phyloP scores from a whole-genome alignment of 2,888 invertebrate species.

The Pinctada fucata region DNA sequence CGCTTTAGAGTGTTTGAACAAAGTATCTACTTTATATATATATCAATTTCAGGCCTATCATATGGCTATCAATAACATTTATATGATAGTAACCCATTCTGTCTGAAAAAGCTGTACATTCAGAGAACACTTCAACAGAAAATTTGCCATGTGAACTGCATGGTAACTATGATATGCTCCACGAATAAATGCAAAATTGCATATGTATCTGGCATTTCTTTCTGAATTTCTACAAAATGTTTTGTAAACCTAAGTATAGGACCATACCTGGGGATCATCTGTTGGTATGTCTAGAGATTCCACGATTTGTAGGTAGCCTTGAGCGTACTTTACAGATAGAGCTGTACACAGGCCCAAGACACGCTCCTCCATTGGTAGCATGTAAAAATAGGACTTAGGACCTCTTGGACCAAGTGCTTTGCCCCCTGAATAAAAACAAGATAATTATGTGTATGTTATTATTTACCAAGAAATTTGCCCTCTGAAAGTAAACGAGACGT shows the following conservation, averaged over 20 bases:
- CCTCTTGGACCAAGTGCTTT: conserved; percentile 93
- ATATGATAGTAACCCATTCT: too few relatives aligned
- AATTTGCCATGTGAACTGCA: too few relatives aligned
- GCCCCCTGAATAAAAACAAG: conserved; percentile 81
- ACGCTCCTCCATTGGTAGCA: conserved; percentile 89
- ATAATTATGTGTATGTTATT: not conserved
- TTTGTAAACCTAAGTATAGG: not conserved
- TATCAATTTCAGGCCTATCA: too few relatives aligned
- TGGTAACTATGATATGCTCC: too few relatives aligned
- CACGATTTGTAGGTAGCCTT: conserved; percentile 94
- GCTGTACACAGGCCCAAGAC: conserved; percentile 89
- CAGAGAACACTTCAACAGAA: too few relatives aligned
- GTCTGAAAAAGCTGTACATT: too few relatives aligned
- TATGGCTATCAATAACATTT: too few relatives aligned
- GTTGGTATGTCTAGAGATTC: conserved; percentile 90
- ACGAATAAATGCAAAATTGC: too few relatives aligned
- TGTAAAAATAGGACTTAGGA: conserved; percentile 93
- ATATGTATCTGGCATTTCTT: too few relatives aligned
- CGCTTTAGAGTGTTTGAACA: too few relatives aligned
- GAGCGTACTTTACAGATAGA: conserved; percentile 93
- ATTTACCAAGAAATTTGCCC: not conserved
- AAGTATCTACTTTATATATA: too few relatives aligned
- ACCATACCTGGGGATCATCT: conserved; percentile 82
- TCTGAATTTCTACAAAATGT: too few relatives aligned
- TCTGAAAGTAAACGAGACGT: not conserved